A percentile compares a stretch with the other conserved stretches of the same genome.
phyloP scores from a whole-genome alignment of 2,888 invertebrate species.

The Athrips mouffetella region DNA sequence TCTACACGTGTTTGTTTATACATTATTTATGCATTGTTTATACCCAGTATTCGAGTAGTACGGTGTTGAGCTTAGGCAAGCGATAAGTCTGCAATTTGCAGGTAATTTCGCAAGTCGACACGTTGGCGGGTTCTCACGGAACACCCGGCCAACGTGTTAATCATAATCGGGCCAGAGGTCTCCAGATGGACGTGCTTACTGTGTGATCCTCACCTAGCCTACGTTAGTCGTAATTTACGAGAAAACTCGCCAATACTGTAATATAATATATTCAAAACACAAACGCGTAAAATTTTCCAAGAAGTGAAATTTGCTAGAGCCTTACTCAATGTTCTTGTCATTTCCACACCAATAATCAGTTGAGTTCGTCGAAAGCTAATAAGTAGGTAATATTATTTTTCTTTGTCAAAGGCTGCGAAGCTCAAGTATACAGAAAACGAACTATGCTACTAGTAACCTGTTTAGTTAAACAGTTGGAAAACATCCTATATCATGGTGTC shows the following conservation, averaged over 20 bases:
- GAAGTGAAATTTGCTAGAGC: no score
- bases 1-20: no score
- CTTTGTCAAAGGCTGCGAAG: no score
- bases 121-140: constrained; percentile 32
- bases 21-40: neutral
- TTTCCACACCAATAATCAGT: no score
- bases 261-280: neutral
- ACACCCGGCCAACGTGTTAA: constrained; percentile 35
- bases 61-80: constrained; percentile 15
- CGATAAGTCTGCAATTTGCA: constrained; percentile 45
- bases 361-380: no score
- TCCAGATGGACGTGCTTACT: constrained; percentile 30
- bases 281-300: neutral
- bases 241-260: neutral
- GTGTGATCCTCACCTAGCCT: constrained; percentile 19
- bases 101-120: constrained; percentile 40
- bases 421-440: no score
- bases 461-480: no score
- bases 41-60: neutral
- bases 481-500: no score
- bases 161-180: constrained; percentile 39
- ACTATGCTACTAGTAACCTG: no score
- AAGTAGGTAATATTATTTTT: no score
- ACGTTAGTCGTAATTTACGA: constrained; percentile 1
- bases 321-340: no score